A percentile compares a stretch with the other conserved stretches of the same genome.
These are phyloP conservation scores for Lepus americanus DNA, from an alignment of 2,113 vertebrate species.

Conservation along the genomic window DNA sequence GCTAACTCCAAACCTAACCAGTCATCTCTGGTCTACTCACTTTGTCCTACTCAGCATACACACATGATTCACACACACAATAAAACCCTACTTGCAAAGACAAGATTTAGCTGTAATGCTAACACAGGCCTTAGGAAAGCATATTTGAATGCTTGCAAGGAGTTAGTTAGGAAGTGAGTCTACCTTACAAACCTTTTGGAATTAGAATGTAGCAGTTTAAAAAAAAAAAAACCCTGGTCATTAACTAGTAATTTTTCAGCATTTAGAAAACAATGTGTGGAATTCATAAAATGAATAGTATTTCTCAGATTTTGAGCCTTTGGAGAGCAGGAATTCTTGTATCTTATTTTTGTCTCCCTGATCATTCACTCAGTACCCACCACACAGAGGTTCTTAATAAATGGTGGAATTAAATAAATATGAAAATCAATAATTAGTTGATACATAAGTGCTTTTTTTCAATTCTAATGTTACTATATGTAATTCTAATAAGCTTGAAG, in stretches of 20 bases:
- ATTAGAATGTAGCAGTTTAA: background rate
- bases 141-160: background rate
- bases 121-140: background rate
- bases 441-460: background rate
- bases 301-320: background rate
- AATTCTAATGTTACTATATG: background rate
- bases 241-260: background rate
- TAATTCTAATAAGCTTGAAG: background rate
- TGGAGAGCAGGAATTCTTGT: background rate
- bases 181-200: background rate
- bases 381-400: background rate
- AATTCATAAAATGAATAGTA: background rate
- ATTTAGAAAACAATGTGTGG: background rate
- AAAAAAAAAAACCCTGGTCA: background rate
- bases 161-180: background rate
- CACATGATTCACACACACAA: background rate
- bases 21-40: background rate
- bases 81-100: background rate
- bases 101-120: background rate
- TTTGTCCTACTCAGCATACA: background rate
- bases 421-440: background rate
- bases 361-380: background rate
- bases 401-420: background rate
- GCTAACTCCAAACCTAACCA: background rate
- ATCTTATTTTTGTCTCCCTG: background rate